Conservation (phyloP, 2,113 vertebrate species). For the Gorilla gorilla region DNA sequence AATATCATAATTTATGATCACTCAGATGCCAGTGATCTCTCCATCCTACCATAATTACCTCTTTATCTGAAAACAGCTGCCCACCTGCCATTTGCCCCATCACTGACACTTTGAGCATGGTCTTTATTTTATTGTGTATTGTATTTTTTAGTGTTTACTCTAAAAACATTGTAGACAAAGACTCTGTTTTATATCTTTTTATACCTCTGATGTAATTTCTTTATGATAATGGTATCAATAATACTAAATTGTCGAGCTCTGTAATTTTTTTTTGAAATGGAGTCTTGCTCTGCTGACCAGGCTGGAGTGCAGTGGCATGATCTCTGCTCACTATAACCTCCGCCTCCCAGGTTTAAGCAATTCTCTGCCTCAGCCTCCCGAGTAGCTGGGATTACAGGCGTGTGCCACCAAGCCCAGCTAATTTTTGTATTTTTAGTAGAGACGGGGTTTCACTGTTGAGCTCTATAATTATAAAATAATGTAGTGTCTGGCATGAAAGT, state of each 20-base stretch:
- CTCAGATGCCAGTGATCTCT: neutral
- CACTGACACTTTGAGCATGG: neutral
- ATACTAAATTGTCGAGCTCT: neutral
- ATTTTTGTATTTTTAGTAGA: too few species aligned
- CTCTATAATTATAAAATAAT: neutral
- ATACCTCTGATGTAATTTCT: neutral
- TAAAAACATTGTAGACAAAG: constrained; percentile 12
- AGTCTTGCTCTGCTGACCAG: too few species aligned
- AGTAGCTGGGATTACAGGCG: too few species aligned
- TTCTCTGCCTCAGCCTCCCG: too few species aligned
- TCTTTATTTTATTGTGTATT: neutral
- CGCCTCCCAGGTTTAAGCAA: too few species aligned
- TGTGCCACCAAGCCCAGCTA: too few species aligned
- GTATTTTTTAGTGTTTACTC: neutral
- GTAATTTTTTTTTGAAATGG: neutral
- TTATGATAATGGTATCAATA: constrained; percentile 2
- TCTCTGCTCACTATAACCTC: too few species aligned
- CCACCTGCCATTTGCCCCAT: neutral
- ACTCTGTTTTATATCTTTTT: neutral
- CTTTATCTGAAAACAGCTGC: neutral
- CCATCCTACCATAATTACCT: neutral
- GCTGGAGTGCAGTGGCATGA: too few species aligned
- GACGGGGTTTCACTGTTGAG: neutral
- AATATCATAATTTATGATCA: neutral
- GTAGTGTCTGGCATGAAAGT: neutral